phyloP scores from a whole-genome alignment of 2,888 invertebrate species.

The Petrolisthes manimaculis region DNA sequence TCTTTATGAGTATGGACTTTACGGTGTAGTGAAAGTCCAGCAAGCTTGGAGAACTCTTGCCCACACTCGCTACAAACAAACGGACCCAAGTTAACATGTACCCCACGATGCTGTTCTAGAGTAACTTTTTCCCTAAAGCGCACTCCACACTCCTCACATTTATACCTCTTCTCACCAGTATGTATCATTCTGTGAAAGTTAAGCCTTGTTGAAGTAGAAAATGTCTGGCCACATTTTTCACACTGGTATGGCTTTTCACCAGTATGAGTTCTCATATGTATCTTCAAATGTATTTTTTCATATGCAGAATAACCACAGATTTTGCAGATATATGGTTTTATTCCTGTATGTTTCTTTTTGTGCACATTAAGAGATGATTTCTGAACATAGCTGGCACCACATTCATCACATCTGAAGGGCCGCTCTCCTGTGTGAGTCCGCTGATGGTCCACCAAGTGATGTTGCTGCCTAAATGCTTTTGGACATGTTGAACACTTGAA shows the following conservation, averaged over 20 bases:
- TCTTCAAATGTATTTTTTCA: slow-evolving; percentile 42
- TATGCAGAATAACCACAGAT: slow-evolving; percentile 29
- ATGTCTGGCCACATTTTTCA: slow-evolving; percentile 52
- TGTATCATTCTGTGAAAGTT: slow-evolving; percentile 52
- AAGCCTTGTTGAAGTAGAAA: slow-evolving; percentile 35
- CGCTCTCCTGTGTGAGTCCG: slow-evolving; percentile 50
- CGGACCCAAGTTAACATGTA: slow-evolving; percentile 43
- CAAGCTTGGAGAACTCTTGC: slow-evolving; percentile 39
- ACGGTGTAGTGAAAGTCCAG: slow-evolving; percentile 37
- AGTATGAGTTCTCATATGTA: slow-evolving; percentile 50
- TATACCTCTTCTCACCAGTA: slow-evolving; percentile 47
- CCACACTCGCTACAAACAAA: slow-evolving; percentile 45
- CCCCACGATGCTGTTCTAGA: slow-evolving; percentile 36
- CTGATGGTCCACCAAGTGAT: slow-evolving; percentile 37
- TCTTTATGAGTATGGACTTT: slow-evolving; percentile 28
- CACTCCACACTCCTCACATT: slow-evolving; percentile 46
- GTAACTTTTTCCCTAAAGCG: slow-evolving; percentile 47
- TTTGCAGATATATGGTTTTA: slow-evolving; percentile 31
- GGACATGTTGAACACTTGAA: slow-evolving; percentile 28
- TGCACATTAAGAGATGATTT: slow-evolving; percentile 45
- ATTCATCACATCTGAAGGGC: slow-evolving; percentile 44
- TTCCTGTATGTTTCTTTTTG: slow-evolving; percentile 41
- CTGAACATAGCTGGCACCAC: slow-evolving; percentile 39
- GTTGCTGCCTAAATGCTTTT: slow-evolving; percentile 49
- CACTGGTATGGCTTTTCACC: slow-evolving; percentile 62